Base-by-base conservation (phyloP, 2,797 vertebrate species). In the Myotis planiceps region DNA sequence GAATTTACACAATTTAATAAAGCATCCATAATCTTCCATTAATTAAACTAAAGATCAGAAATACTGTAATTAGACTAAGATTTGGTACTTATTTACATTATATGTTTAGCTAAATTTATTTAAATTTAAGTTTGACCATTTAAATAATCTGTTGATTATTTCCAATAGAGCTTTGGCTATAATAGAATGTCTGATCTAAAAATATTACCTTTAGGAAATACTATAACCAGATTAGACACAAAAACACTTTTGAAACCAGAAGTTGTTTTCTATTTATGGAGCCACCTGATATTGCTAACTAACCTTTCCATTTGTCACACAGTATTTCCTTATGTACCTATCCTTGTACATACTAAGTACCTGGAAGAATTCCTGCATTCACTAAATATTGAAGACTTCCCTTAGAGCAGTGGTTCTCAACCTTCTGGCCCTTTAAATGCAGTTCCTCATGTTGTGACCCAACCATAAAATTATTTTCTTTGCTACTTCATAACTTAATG, bases 121-220 rank as follows among this genome's bases (percentile, higher is more conserved):
- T 94, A 93, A 82, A 66, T 80, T 88, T 90, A 71, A 89, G 9
- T 87, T 82, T 92, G 82, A 88, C 29, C 15, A 19, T 83, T n/a
- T n/a, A n/a, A n/a, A n/a, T n/a, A n/a, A n/a, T 86, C 23, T 88
- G 34, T 85, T 74, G 27, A 78, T 88, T 82, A 6, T 86, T 96
- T 92, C 81, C n/a, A 91, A 3, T 0, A 42, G 63, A 58, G 4
- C 39, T 85, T 93, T 45, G 29, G 15, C 0, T 92, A 29, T 47
- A 65, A 81, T 75, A 88, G 58, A 83, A 82, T 81, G 27, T 88
- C 16, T 69, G 19, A 80, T 34, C 32, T 84, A 80, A 87, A 94
- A 94, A 76, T 47, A 68, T 0, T 87, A 32, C n/a, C 66, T 78
- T 81, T 82, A 49, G 58, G 53, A 97, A 80, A 53, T 75, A 85